Evolutionary conservation across 2,888 invertebrate species (phyloP).

Genomic region (Conistra vaccinii): DNA sequence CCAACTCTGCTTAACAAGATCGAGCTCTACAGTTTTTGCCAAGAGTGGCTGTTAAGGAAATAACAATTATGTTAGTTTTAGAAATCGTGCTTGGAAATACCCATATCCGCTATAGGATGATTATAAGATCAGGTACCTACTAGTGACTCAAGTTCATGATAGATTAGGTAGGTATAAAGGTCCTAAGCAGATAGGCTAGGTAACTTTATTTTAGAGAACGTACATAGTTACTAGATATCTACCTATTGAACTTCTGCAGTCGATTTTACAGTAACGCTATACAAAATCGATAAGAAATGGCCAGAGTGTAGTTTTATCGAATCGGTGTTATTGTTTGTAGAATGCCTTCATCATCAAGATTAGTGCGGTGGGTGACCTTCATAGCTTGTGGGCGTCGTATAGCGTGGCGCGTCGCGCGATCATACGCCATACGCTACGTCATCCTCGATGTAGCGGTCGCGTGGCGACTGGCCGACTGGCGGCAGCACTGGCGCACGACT

Average conservation of each 20-base stretch:
- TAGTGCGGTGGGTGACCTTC: slow-evolving; percentile 78
- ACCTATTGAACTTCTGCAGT: slow-evolving; percentile 19
- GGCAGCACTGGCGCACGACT: slow-evolving; percentile 80
- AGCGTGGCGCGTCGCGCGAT: slow-evolving; percentile 70
- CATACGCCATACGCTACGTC: slow-evolving; percentile 76
- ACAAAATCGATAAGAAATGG: slow-evolving; percentile 34
- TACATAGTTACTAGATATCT: not conserved
- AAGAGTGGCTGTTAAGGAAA: slow-evolving; percentile 3
- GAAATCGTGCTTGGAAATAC: slow-evolving; percentile 34
- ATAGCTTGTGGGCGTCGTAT: slow-evolving; percentile 67
- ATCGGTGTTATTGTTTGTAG: slow-evolving; percentile 61
- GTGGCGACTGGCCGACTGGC: slow-evolving; percentile 79
- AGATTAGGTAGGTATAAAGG: not conserved
- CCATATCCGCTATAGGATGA: not conserved
- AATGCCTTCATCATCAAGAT: slow-evolving; percentile 69
- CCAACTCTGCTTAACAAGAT: not conserved
- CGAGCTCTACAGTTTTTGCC: slow-evolving; percentile 6
- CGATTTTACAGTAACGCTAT: not conserved
- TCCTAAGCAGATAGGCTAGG: not conserved
- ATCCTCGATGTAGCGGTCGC: slow-evolving; percentile 67
- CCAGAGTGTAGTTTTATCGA: slow-evolving; percentile 27
- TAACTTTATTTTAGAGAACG: not conserved
- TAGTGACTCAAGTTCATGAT: not conserved
- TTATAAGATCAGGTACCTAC: slow-evolving; percentile 4
- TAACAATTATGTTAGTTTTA: slow-evolving; percentile 23